Base-by-base conservation (phyloP, 2,797 vertebrate genomes). In the Neoniphon sammara region DNA sequence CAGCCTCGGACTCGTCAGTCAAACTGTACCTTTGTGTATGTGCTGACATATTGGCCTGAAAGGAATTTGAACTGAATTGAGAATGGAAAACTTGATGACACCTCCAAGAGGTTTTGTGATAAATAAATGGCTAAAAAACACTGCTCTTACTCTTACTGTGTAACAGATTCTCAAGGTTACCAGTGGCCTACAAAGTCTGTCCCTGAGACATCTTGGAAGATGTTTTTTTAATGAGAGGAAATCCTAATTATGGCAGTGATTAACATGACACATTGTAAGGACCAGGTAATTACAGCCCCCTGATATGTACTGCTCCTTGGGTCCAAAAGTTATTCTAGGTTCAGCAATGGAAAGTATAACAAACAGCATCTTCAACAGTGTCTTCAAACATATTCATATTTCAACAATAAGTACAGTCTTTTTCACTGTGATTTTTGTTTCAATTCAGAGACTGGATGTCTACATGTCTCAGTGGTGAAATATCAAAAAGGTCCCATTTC, bases 291-390 rank as follows among this genome's bases (percentile, higher is more conserved):
- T 84, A 87, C 87, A 88, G 86, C 89, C 89, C 90, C 89, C 87
- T 87, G 89, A 92, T 90, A 87, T 91, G 86, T 77, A 80, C 87
- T 91, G 92, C 93, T 93, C 91, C 92, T 88, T 76, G 85, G 88
- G 89, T 91, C 85, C 82, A 84, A 85, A 83, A 58, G 70, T 87
- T 83, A 86, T 84, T 81, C 81, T 87, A 76, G 78, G 79, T 82
- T 89, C 83, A 87, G 76, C 83, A 85, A 87, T 64, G 65, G 75
- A 83, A 82, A 85, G 83, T 73, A 90, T 36, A 85, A 78, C 58
- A 87, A 89, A 93, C 87, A 93, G 88, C 89, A 93, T 91, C 81
- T 91, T 91, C 68, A 86, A 90, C 94, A 95, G 93, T 95, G 94
- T 94, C 87, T 92, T 94, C 67, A 88, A 89, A 90, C 80, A 89